A percentile compares a stretch with the other conserved stretches of the same genome.
Conservation (phyloP, 2,888 invertebrate genomes). For the Pelosia muscerda region DNA sequence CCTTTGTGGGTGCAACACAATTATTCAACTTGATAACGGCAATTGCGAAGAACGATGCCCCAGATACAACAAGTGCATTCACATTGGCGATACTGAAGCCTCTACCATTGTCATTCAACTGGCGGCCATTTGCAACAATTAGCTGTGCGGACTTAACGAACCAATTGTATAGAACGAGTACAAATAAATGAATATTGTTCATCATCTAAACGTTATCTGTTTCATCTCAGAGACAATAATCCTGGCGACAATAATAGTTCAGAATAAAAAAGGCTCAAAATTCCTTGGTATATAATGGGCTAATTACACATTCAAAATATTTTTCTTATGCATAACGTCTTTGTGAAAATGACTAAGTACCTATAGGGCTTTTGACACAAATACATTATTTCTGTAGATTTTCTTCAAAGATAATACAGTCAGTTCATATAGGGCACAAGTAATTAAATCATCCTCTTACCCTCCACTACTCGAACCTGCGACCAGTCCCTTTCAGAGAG, state of each 20-base stretch:
- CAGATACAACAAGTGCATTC: constrained; percentile 59
- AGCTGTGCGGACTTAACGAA: constrained; percentile 73
- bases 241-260: constrained; percentile 43
- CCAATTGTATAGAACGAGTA: constrained; percentile 65
- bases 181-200: constrained; percentile 57
- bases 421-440: neutral
- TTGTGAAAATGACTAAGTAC: too few relatives aligned
- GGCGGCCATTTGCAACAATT: constrained; percentile 80
- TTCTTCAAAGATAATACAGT: too few relatives aligned
- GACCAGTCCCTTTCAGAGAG: too few relatives aligned
- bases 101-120: constrained; percentile 74
- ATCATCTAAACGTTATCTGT: constrained; percentile 50
- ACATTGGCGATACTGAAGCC: constrained; percentile 48
- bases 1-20: constrained; percentile 40
- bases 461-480: too few relatives aligned
- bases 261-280: too few relatives aligned
- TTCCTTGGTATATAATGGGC: too few relatives aligned
- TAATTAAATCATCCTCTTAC: neutral
- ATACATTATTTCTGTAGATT: too few relatives aligned
- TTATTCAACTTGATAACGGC: constrained; percentile 42
- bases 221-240: constrained; percentile 41
- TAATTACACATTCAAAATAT: too few relatives aligned
- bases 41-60: constrained; percentile 59
- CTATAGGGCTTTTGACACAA: too few relatives aligned
- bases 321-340: too few relatives aligned